Evolutionary conservation across 2,797 vertebrate genomes (phyloP), one percentile per base, ranked within the genome.

Genomic region (Cryptoprocta ferox): DNA sequence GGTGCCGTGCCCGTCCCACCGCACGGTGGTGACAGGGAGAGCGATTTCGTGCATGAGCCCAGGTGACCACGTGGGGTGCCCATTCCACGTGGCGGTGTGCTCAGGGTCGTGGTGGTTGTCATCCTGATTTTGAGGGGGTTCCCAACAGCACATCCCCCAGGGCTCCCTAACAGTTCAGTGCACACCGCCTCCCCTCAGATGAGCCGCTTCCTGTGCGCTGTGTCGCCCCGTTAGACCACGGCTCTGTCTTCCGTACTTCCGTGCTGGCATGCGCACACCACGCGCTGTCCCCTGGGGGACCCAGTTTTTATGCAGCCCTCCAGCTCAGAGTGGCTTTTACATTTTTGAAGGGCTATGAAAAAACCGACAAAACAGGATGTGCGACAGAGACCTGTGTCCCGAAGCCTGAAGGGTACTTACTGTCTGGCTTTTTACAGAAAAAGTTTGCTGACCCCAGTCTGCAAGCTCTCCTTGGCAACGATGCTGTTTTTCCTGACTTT

Each of bases 41-140:
- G 37, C n/a, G 37, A 26, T 11, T 0, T 0, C 4, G 15, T 48
- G 61, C n/a, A 14, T 7, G 6, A 28, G 16, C 35, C 39, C 28
- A 5, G 21, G 48, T 83, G 48, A 10, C 50, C 4, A 26, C 35
- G 1, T 18, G 5, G n/a, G n/a, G n/a, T 7, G 14, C 4, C 13
- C 8, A 5, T 4, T 61, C 37, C 68, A 1, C 2, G 7, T 61
- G 53, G 35, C 30, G 0, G 8, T 11, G 12, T 61, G 85, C 37
- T 45, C 24, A 8, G 6, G 24, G 11, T 4, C 65, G 16, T 37
- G 73, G 14, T 0, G 14, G n/a, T 24, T 15, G 16, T 39, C 6
- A 26, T 39, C 18, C 45, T 53, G 9, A 24, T 16, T n/a, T 13
- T 18, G 35, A 15, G 63, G 3, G 10, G 37, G 50, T 24, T 21